Evolutionary conservation across 1,140 invertebrate genomes (phyloP).

Genomic region (Metaphire vulgaris): DNA sequence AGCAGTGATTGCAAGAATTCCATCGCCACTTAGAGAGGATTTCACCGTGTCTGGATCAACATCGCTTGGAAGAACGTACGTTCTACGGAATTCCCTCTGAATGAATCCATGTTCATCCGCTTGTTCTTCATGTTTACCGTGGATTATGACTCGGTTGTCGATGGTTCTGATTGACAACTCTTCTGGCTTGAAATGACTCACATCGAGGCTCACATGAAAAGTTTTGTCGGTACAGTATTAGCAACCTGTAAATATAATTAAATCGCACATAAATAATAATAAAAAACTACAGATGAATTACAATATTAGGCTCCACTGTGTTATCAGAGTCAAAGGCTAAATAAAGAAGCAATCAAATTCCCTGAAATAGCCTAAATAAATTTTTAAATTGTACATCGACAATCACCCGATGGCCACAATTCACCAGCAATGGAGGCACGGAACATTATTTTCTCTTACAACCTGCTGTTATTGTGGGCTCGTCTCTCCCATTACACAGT

Average conservation of each 20-base stretch:
- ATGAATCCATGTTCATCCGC: conserved; percentile 61
- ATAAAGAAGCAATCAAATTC: too few relatives aligned
- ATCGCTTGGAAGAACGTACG: conserved; percentile 56
- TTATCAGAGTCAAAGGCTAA: too few relatives aligned
- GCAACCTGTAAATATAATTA: conserved; percentile 27
- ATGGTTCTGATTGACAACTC: conserved; percentile 45
- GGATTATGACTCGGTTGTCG: conserved; percentile 50
- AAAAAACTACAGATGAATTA: too few relatives aligned
- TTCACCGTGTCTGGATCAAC: conserved; percentile 60
- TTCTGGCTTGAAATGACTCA: conserved; percentile 45
- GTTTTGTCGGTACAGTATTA: conserved; percentile 35
- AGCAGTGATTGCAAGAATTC: conserved; percentile 67
- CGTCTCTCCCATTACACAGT: too few relatives aligned
- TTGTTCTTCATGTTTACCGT: conserved; percentile 43
- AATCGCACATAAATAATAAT: too few relatives aligned
- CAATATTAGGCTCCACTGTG: too few relatives aligned
- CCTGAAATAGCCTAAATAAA: too few relatives aligned
- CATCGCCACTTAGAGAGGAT: conserved; percentile 68
- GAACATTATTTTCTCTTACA: too few relatives aligned
- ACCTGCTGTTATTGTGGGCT: too few relatives aligned
- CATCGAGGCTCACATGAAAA: conserved; percentile 42
- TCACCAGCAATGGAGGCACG: too few relatives aligned
- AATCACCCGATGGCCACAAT: too few relatives aligned
- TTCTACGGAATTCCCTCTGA: conserved; percentile 67
- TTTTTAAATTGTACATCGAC: too few relatives aligned